Percentiles rank a stretch among this genome's conserved stretches.
Conservation (phyloP, 2,888 invertebrate genomes). For the Harpalus rufipes region DNA sequence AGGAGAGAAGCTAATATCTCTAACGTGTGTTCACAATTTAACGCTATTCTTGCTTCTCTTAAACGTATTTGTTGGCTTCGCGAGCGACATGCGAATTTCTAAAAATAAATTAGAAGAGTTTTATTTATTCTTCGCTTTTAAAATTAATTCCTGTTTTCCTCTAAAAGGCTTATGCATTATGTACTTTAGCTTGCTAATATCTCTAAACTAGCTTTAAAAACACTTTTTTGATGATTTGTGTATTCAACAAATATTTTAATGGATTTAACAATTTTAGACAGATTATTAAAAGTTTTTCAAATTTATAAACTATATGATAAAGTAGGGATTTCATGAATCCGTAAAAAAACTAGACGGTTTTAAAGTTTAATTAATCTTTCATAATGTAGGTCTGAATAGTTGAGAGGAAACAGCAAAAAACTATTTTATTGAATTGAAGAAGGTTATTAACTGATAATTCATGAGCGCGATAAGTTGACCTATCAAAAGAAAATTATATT, state of each 20-base stretch:
- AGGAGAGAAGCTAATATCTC: constrained; percentile 29
- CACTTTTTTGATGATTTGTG: neutral
- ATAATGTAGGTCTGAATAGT: neutral
- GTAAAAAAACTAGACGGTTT: neutral
- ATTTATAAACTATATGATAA: neutral
- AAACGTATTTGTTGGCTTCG: constrained; percentile 30
- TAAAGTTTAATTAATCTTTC: neutral
- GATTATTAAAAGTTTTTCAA: neutral
- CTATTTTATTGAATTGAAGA: no score
- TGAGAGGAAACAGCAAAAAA: no score
- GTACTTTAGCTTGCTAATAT: neutral
- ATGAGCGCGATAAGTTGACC: no score
- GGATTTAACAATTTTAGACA: neutral
- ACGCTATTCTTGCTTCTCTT: constrained; percentile 25
- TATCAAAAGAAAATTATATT: no score
- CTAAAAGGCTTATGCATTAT: neutral
- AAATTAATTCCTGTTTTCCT: neutral
- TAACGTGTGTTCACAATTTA: constrained; percentile 44
- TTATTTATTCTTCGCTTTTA: constrained; percentile 2
- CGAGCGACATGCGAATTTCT: neutral
- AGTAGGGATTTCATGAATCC: neutral
- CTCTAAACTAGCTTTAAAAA: neutral
- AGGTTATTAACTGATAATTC: no score
- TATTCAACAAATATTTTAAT: neutral
- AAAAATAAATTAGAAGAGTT: constrained; percentile 12